Base-by-base conservation (phyloP, 2,888 invertebrate species). In the Listrodromus nycthemerus region DNA sequence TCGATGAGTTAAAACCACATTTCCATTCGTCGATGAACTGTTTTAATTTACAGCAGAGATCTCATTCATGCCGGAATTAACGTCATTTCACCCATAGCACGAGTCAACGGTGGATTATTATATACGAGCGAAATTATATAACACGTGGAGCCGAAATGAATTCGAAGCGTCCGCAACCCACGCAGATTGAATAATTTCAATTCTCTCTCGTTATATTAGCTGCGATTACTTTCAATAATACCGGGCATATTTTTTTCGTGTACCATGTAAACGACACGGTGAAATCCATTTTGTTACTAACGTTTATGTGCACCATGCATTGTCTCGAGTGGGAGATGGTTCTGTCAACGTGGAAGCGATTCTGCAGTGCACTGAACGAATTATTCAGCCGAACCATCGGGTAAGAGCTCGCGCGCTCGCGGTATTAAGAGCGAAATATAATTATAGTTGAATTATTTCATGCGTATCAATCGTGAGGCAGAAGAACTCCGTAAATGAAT, bases 201-300 rank as follows among this genome's bases (percentile, higher is more conserved):
- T 71, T 80, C 50, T 30, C 45, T 19, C 5, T 10, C 58, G n/a
- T 50, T 80, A 71, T 77, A 27, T 48, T n/a, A 19, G 70, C 52
- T 30, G 50, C 52, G 67, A 70, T 84, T 84, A 61, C 74, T 63
- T 81, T 69, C 66, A 52, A 77, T 80, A 83, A 86, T 86, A 81
- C 77, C 70, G 37, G 24, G 75, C 70, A 85, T 85, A 82, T 83
- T 83, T 83, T 83, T 66, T 37, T 52, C 52, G 79, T 65, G 45
- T 19, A 65, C 30, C 19, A 52, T 74, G 52, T 19, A 61, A 78
- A 70, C 74, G 50, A 37, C 58, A 55, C 66, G 52, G 75, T 77
- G 45, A 80, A 85, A 82, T 86, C 78, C 75, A 86, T 86, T 83
- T 85, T 70, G 41, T 75, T 76, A 85, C 73, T 78, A 85, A 82